phyloP scores from a whole-genome alignment of 2,113 vertebrate genomes.

The Cheirogaleus medius region DNA sequence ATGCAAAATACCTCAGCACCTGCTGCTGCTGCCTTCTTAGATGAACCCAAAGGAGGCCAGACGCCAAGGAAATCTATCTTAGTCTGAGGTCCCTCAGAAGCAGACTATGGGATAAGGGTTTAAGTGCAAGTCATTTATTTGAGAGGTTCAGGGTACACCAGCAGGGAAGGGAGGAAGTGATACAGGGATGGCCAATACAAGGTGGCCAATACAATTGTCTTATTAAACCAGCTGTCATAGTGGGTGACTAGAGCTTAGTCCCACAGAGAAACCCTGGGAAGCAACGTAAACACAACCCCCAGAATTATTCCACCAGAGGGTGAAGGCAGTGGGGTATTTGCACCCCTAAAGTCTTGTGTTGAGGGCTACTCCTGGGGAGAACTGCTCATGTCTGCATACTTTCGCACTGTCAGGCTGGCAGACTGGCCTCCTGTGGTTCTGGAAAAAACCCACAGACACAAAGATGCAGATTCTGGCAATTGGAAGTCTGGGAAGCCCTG shows the following conservation, averaged over 20 bases:
- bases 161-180: not conserved
- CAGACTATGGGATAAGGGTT: not conserved
- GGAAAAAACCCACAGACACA: not conserved
- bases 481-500: not conserved
- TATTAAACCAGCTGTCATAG: not conserved
- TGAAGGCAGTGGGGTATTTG: not conserved
- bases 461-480: not conserved
- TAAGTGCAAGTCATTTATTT: not conserved
- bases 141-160: not conserved
- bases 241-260: not conserved
- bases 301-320: not conserved
- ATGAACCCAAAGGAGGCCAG: not conserved
- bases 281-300: not conserved
- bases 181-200: not conserved
- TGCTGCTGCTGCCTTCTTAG: not conserved
- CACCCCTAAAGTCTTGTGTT: not conserved
- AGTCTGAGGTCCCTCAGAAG: not conserved
- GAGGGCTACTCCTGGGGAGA: not conserved
- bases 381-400: not conserved
- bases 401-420: not conserved
- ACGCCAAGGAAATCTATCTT: not conserved
- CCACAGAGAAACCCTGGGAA: not conserved
- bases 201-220: not conserved
- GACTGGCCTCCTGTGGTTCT: not conserved
- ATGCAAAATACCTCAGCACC: not conserved